Base-by-base conservation (phyloP, 1,140 invertebrate genomes). In the Melanaphis sacchari region DNA sequence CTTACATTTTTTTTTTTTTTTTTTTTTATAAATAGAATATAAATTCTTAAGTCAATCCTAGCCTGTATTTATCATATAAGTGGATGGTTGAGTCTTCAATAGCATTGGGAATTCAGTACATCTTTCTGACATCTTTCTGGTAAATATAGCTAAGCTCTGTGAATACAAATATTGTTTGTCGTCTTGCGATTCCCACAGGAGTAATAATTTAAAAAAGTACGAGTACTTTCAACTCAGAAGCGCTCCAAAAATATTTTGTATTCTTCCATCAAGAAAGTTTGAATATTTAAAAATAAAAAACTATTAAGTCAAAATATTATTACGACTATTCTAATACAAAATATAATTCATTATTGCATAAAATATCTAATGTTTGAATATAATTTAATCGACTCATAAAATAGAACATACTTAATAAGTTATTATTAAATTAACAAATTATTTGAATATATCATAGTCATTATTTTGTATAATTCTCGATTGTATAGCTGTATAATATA, bases 121-220 rank as follows among this genome's bases (percentile, higher is more conserved):
- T 54, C 21, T 36, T 52, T 52, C 9, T 24, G 7, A 49, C 46
- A n/a, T 89, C 21, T 89, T 1, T 52, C 9, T 38, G 46, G 87
- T 52, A 89, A 89, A 89, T 52, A 89, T 15, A 38, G 21, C 46
- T 52, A 89, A 89, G 11, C n/a, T 24, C 43, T 38, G 87, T 38
- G 46, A 89, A 52, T 89, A 89, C 26, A 89, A 89, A 89, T 52
- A 89, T 89, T 89, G 24, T 89, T 89, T 40, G 84, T 26, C 8
- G 2, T 49, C 31, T 88, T 49, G 7, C 24, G 2, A 89, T 52
- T 89, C 87, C 87, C 46, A 24, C 3, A 11, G 85, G 85, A 52
- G 43, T 24, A 49, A 52, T 89, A 89, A 89, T 89, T 49, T 89
- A 88, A 38, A 9, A 24, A 89, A 31, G 18, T 38, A 9, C 6